phyloP scores from a whole-genome alignment of 2,113 vertebrate species.

The Pomatostomus ruficeps region DNA sequence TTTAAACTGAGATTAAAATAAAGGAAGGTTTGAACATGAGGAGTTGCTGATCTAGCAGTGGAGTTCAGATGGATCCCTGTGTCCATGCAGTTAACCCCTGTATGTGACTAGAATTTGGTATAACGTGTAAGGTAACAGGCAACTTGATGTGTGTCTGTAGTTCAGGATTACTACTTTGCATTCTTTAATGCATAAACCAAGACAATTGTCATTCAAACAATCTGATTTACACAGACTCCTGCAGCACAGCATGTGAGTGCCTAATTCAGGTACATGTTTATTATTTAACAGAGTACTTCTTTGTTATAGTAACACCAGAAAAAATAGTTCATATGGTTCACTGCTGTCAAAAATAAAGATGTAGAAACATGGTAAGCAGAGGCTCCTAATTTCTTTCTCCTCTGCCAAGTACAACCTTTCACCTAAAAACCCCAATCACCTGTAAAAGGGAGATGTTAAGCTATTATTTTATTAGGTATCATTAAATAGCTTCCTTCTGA shows the following conservation, averaged over 20 bases:
- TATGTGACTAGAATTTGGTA: neutral
- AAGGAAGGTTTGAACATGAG: neutral
- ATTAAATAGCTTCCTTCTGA: conserved; percentile 9
- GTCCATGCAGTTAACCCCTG: neutral
- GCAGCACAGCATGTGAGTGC: neutral
- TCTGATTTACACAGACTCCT: neutral
- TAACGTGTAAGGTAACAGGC: neutral
- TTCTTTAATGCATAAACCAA: neutral
- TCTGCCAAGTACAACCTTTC: neutral
- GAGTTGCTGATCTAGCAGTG: neutral
- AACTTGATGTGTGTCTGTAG: neutral
- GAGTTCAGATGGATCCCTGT: neutral
- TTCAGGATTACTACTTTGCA: neutral
- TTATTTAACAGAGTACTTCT: neutral
- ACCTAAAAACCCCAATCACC: neutral
- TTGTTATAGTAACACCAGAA: neutral
- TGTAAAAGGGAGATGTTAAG: neutral
- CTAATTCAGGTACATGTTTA: neutral
- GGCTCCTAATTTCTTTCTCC: neutral
- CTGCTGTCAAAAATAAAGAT: neutral
- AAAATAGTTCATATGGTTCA: neutral
- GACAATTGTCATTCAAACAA: neutral
- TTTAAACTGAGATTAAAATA: neutral
- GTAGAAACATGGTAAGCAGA: neutral
- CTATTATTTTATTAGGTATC: conserved; percentile 4